A percentile compares a stretch with the other conserved stretches of the same genome.
phyloP scores from a whole-genome alignment of 2,888 invertebrate species.

The Ophraella communa region DNA sequence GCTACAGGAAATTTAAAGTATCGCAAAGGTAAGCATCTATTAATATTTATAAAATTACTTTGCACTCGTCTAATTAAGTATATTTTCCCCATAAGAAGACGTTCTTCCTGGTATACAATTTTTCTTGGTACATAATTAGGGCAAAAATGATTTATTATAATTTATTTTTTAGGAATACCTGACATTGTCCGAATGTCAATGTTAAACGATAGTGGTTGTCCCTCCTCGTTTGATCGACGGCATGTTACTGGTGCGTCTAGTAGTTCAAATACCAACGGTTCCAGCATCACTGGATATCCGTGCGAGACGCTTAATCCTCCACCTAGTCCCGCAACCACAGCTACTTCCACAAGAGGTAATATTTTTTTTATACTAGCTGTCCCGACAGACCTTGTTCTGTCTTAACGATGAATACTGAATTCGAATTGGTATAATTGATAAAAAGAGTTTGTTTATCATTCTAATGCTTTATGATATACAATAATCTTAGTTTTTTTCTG shows the following conservation, averaged over 20 bases:
- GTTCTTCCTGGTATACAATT: no score
- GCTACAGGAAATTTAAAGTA: constrained; percentile 54
- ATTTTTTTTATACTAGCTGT: no score
- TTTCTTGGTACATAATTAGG: no score
- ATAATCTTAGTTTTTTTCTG: no score
- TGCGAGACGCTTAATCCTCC: constrained; percentile 88
- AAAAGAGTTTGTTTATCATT: no score
- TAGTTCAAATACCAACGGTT: constrained; percentile 67
- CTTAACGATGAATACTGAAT: no score
- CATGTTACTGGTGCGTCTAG: constrained; percentile 70
- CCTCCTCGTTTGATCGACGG: constrained; percentile 73
- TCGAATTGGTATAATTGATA: no score
- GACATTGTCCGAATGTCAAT: constrained; percentile 70
- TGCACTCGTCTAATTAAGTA: no score
- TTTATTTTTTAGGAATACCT: constrained; percentile 52
- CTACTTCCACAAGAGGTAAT: constrained; percentile 61
- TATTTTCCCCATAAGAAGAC: no score
- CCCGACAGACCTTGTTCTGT: no score
- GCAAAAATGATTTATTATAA: not conserved
- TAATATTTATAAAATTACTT: no score
- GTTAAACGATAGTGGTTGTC: constrained; percentile 67
- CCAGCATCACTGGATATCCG: constrained; percentile 68
- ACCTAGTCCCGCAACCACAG: constrained; percentile 85
- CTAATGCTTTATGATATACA: no score
- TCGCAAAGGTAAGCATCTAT: constrained; percentile 52